These are phyloP conservation scores for Arion vulgaris DNA, from an alignment of 1,140 invertebrate species.

Conservation along the genomic window DNA sequence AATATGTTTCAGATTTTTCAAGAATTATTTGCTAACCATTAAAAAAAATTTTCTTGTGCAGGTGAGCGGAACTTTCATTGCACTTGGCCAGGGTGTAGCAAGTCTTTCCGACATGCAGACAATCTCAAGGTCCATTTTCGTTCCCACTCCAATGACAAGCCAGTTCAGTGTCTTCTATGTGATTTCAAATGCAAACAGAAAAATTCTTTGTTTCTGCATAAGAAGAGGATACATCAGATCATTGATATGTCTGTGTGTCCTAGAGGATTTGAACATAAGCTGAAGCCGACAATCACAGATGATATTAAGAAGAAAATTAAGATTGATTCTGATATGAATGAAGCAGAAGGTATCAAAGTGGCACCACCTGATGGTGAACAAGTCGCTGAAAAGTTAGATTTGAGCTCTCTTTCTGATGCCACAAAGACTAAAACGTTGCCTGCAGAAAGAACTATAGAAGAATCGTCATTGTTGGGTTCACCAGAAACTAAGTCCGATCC, in stretches of 20 bases:
- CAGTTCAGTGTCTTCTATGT: conserved; percentile 82
- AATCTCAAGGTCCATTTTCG: conserved; percentile 84
- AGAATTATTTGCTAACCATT: no score
- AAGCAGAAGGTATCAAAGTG: neutral
- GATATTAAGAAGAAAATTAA: neutral
- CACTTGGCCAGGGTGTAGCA: conserved; percentile 62
- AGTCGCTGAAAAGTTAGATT: neutral
- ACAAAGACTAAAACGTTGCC: neutral
- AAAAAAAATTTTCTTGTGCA: conserved; percentile 37
- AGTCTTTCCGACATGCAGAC: conserved; percentile 66
- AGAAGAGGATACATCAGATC: conserved; percentile 54
- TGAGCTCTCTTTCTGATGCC: neutral
- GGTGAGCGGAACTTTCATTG: conserved; percentile 66
- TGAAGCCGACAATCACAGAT: neutral
- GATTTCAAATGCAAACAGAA: conserved; percentile 65
- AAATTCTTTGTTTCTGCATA: conserved; percentile 64
- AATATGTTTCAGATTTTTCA: neutral
- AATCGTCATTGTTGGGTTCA: neutral
- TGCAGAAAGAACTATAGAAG: neutral
- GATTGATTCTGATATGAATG: neutral
- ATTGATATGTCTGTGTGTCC: conserved; percentile 9
- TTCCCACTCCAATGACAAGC: conserved; percentile 87
- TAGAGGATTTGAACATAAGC: neutral
- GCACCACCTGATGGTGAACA: neutral
- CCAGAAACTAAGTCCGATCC: neutral